Conservation (phyloP, 2,797 vertebrate species). For the Eutrigla gurnardus region DNA sequence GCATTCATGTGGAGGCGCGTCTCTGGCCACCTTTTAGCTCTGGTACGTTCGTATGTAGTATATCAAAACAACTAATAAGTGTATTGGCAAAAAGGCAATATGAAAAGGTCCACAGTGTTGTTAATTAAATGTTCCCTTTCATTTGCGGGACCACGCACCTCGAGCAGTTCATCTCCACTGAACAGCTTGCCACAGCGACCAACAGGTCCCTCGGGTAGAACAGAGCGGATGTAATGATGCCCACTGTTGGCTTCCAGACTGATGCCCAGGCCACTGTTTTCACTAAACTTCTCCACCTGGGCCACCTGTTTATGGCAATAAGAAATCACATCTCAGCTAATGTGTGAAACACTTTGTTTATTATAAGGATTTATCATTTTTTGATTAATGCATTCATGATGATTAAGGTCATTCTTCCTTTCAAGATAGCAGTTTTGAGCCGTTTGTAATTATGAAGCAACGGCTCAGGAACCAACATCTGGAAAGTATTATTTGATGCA, state of each 20-base stretch:
- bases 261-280: constrained; percentile 96
- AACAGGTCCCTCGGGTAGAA: constrained; percentile 95
- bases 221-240: constrained; percentile 95
- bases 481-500: background rate
- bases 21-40: constrained; percentile 9
- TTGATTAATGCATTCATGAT: background rate
- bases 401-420: background rate
- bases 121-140: background rate
- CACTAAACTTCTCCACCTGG: constrained; percentile 93
- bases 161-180: constrained; percentile 95
- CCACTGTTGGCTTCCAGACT: constrained; percentile 93
- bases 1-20: background rate
- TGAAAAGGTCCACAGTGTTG: background rate
- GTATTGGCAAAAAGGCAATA: background rate
- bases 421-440: background rate
- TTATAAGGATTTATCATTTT: background rate
- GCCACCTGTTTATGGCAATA: constrained; percentile 85
- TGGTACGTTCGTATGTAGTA: background rate
- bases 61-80: background rate
- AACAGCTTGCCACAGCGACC: constrained; percentile 92
- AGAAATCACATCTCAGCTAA: background rate
- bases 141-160: constrained; percentile 81
- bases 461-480: background rate
- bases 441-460: background rate
- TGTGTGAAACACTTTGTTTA: background rate